Evolutionary conservation across 1,140 invertebrate genomes (phyloP), one percentile per base, ranked within the genome.

Genomic region (Lordiphosa clarofinis): DNA sequence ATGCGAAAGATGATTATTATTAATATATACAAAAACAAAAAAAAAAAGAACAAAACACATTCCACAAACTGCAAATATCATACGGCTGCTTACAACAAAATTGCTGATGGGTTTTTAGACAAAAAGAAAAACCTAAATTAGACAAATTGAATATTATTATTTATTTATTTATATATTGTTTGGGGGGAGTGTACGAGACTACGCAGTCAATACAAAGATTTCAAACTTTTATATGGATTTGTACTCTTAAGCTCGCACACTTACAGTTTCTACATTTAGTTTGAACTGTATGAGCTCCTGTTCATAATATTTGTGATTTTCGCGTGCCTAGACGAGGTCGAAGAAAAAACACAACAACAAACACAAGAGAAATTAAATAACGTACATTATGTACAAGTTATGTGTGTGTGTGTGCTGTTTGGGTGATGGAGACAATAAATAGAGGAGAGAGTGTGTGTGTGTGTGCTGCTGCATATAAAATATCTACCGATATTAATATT

Each of bases 261-360:
- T 89, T 88, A 89, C 87, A 87, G 72, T 70, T 55, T 75, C 81
- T 69, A 87, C 73, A 78, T 62, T 86, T 74, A 76, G 73, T 81
- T 89, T 89, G 70, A 87, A 73, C 55, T 87, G 79, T 73, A 82
- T 64, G 64, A 87, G 72, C 62, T 88, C 79, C 86, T 89, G 72
- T 87, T 89, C 88, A 62, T 79, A 73, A 71, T 74, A 70, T 73
- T 82, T 88, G 11, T 89, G 88, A 84, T 79, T 72, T 70, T 73
- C 88, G 68, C 88, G 87, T 63, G 88, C 88, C 88, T 89, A 84
- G 82, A 88, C 73, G 81, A 56, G 59, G 61, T 31, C 8, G 31
- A 33, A 24, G 31, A 46, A 12, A 61, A 84, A 73, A 82, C 62
- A 82, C 72, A 84, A 84, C 69, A 82, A 73, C 47, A 56, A 62